These are phyloP conservation scores for Apus apus DNA, from an alignment of 2,113 vertebrate genomes.

Conservation along the genomic window DNA sequence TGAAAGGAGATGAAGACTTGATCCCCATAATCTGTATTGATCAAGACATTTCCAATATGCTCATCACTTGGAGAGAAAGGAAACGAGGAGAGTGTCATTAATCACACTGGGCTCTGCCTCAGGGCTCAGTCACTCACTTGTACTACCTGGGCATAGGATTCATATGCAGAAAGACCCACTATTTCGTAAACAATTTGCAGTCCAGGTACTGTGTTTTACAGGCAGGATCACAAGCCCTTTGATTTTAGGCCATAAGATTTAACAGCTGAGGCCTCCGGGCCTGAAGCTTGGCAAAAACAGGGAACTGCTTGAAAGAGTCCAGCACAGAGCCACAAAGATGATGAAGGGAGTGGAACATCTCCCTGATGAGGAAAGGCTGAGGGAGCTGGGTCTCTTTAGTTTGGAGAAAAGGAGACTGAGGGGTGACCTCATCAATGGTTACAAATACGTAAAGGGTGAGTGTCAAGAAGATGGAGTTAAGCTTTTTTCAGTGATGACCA, in stretches of 20 bases:
- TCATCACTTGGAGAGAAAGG: background rate
- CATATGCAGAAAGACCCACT: background rate
- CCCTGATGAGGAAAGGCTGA: too few relatives aligned
- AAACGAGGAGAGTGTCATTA: background rate
- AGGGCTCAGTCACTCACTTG: background rate
- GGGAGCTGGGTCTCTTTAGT: too few relatives aligned
- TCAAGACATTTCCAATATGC: background rate
- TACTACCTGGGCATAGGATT: fast-evolving
- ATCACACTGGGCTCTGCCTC: background rate
- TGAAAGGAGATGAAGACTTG: background rate
- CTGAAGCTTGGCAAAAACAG: background rate
- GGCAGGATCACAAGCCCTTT: background rate
- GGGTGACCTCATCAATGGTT: too few relatives aligned
- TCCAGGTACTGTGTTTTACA: background rate
- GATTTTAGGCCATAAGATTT: background rate
- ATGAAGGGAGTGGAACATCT: too few relatives aligned
- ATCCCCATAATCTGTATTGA: background rate
- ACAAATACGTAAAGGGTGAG: too few relatives aligned
- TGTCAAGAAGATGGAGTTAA: too few relatives aligned
- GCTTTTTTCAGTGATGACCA: too few relatives aligned
- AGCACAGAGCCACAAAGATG: too few relatives aligned
- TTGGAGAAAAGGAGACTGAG: too few relatives aligned
- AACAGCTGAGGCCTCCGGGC: background rate
- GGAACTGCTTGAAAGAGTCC: too few relatives aligned
- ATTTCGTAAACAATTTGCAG: background rate